A percentile compares a stretch with the other conserved stretches of the same genome.
phyloP scores from a whole-genome alignment of 2,888 invertebrate species.

The Calameuta idolon region DNA sequence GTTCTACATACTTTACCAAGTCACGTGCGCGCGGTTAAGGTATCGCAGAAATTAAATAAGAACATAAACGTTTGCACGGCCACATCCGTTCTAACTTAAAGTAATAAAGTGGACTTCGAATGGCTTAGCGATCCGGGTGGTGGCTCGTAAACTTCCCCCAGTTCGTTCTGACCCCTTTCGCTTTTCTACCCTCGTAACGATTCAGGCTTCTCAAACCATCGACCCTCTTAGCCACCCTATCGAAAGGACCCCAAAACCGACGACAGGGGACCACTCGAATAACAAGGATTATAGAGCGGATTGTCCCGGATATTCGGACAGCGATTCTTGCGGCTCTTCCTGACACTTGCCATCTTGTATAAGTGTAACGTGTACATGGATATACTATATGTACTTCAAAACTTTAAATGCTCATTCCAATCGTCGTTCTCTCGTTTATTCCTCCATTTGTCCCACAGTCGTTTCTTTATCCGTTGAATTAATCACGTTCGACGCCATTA shows the following conservation, averaged over 20 bases:
- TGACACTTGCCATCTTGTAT: conserved; percentile 12
- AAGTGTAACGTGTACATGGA: not conserved
- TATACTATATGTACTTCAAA: not conserved
- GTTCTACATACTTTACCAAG: not conserved
- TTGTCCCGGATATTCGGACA: conserved; percentile 30
- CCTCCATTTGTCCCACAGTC: not conserved
- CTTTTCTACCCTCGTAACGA: conserved; percentile 11
- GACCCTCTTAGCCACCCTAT: conserved; percentile 47
- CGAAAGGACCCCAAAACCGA: conserved; percentile 33
- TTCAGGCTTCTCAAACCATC: conserved; percentile 23
- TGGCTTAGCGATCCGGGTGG: conserved; percentile 45
- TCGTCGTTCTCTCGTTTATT: not conserved
- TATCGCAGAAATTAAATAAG: not conserved
- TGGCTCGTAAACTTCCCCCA: conserved; percentile 47
- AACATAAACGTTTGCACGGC: not conserved
- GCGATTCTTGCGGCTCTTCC: conserved; percentile 19
- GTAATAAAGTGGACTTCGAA: conserved; percentile 52
- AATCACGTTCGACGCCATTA: not conserved
- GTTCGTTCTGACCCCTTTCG: conserved; percentile 4
- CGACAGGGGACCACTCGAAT: conserved; percentile 43
- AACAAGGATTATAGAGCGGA: conserved; percentile 43
- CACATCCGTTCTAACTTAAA: conserved; percentile 41
- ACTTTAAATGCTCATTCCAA: not conserved
- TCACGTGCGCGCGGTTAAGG: not conserved
- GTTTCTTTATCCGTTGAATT: not conserved